Conservation (phyloP, 1,140 invertebrate species). For the Chrysopa pallens region DNA sequence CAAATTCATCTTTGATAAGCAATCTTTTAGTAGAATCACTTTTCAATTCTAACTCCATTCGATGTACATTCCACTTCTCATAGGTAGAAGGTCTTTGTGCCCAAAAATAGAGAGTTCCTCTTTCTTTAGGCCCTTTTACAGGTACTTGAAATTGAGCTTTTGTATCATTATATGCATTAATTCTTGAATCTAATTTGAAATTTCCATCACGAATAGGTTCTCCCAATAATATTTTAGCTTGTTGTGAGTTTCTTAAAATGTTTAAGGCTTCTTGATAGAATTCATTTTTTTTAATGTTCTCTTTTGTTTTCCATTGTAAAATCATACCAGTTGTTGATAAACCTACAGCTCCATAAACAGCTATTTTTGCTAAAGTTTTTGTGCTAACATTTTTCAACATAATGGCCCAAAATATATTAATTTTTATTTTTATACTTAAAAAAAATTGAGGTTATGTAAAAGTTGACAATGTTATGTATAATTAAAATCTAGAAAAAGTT, state of each 20-base stretch:
- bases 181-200: slow-evolving; percentile 31
- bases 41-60: slow-evolving; percentile 31
- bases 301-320: slow-evolving; percentile 24
- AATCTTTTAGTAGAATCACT: slow-evolving; percentile 28
- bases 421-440: too few species aligned
- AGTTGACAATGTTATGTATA: too few species aligned
- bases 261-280: slow-evolving; percentile 37
- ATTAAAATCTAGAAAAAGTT: too few species aligned
- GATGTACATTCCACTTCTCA: slow-evolving; percentile 25
- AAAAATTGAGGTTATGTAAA: too few species aligned
- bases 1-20: slow-evolving; percentile 13
- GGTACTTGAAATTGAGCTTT: slow-evolving; percentile 36
- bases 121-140: slow-evolving; percentile 36
- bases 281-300: slow-evolving; percentile 25
- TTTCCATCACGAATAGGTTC: slow-evolving; percentile 41
- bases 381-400: too few species aligned
- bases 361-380: slow-evolving; percentile 26
- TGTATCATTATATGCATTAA: slow-evolving; percentile 30
- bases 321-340: slow-evolving; percentile 25
- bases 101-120: slow-evolving; percentile 33
- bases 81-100: slow-evolving; percentile 20
- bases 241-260: slow-evolving; percentile 27
- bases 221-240: slow-evolving; percentile 35
- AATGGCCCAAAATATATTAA: too few species aligned
- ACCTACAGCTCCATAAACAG: slow-evolving; percentile 26